Evolutionary conservation across 2,113 vertebrate genomes (phyloP), one percentile per base, ranked within the genome.

Genomic region (Gobio gobio): DNA sequence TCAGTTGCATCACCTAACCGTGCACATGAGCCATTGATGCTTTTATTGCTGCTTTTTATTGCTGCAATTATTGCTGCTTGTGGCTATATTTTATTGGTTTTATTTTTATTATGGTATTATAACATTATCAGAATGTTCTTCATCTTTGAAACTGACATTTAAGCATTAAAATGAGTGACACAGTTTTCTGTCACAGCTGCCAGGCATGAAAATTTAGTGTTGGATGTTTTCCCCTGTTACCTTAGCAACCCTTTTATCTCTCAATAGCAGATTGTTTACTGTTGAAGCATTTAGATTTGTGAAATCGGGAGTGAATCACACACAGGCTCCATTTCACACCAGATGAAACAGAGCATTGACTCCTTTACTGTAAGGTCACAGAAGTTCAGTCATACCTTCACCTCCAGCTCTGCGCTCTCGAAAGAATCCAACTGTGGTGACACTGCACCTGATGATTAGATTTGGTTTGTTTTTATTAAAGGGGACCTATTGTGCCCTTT

Each of bases 241-340:
- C 91, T 29, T 91, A 90, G 89, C 91, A 91, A 91, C 91, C 64
- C 79, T 87, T 87, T 91, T 85, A 89, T 90, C 85, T 87, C 85
- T 84, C 80, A 87, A 83, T 68, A 85, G 72, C 87, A 85, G 82
- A 87, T 88, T 90, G 88, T 88, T 89, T 87, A 89, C 78, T 72
- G 81, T 83, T 87, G 59, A 76, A 86, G 76, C 78, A 86, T 89
- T 89, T 85, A 87, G 89, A 89, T 89, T 85, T 83, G 85, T 84
- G 68, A 63, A 61, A 63, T 76, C 79, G 22, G 20, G 47, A 87
- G 26, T 49, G 64, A 75, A 74, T 20, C 78, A 75, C 73, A 75
- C 78, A 75, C 73, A 75, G 47, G 83, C 83, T 84, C 74, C 66
- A 80, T 82, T 79, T 82, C 36, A 64, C 24, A 85, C 7, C 36